Percentiles rank a stretch among this genome's conserved stretches.
Conservation (phyloP, 2,888 invertebrate species). For the Acanthosepion esculentum region DNA sequence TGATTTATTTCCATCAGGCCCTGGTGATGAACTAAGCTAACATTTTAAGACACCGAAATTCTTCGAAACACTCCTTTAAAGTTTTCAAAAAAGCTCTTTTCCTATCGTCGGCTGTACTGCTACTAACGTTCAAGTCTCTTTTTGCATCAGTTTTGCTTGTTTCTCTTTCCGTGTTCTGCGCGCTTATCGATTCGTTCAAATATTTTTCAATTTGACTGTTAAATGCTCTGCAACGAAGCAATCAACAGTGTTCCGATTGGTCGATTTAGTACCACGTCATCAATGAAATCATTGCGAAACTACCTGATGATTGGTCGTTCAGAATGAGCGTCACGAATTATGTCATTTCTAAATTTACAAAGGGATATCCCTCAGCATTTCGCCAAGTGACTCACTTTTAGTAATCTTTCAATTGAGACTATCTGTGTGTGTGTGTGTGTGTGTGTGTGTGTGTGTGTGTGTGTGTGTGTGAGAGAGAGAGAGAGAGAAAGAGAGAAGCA, state of each 20-base stretch:
- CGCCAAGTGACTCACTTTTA: neutral
- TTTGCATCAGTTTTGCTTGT: neutral
- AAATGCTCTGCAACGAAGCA: neutral
- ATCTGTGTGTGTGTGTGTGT: too few species aligned
- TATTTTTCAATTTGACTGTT: neutral
- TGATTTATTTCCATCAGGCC: neutral
- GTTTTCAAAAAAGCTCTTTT: neutral
- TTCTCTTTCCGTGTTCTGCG: neutral
- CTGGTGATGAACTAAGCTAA: neutral
- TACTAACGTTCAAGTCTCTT: neutral
- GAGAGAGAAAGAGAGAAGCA: too few species aligned
- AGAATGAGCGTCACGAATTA: neutral
- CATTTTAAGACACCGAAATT: neutral
- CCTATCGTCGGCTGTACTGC: neutral
- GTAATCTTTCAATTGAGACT: neutral
- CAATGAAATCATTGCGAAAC: neutral
- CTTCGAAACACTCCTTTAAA: neutral
- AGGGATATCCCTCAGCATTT: neutral
- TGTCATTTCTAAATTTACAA: neutral
- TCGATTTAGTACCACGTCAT: neutral
- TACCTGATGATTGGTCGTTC: neutral
- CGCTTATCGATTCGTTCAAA: neutral
- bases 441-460: too few species aligned
- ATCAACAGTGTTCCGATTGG: neutral
- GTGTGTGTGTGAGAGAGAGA: rapidly evolving